These are phyloP conservation scores for Empidonax traillii DNA, from an alignment of 2,113 vertebrate species.

Conservation along the genomic window DNA sequence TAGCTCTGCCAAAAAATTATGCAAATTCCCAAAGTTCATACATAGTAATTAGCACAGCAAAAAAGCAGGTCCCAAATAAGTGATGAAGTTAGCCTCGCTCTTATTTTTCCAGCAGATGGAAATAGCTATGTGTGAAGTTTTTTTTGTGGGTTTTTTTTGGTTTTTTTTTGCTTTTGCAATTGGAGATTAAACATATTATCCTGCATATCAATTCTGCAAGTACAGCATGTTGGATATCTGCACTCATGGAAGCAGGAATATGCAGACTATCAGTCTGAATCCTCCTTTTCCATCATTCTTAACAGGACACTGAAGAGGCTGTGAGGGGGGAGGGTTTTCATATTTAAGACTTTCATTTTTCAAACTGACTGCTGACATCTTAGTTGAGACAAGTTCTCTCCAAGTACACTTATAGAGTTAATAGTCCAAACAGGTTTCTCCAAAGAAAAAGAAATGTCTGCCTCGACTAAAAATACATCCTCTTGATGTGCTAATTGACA, in stretches of 20 bases:
- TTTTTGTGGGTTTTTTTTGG: background rate
- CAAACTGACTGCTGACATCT: background rate
- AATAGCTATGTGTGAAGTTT: slow-evolving; percentile 21
- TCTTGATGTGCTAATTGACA: slow-evolving; percentile 24
- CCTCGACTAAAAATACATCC: background rate
- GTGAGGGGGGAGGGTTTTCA: background rate
- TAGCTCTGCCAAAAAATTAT: slow-evolving; percentile 42
- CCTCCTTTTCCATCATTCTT: background rate
- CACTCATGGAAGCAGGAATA: background rate
- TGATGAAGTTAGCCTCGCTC: background rate
- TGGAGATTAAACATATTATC: background rate
- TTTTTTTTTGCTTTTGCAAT: background rate
- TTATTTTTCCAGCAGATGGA: slow-evolving; percentile 44
- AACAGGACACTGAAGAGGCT: background rate
- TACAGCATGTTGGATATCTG: background rate
- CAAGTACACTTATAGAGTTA: background rate
- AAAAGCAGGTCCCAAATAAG: slow-evolving; percentile 29
- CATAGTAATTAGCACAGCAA: slow-evolving; percentile 46
- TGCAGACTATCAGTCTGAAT: background rate
- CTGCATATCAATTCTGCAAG: background rate
- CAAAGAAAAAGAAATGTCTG: background rate
- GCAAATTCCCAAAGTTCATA: slow-evolving; percentile 41
- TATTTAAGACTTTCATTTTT: background rate
- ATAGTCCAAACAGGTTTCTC: slow-evolving; percentile 9
- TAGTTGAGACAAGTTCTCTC: background rate